Evolutionary conservation across 1,140 invertebrate species (phyloP).

Genomic region (Drosophila novamexicana): DNA sequence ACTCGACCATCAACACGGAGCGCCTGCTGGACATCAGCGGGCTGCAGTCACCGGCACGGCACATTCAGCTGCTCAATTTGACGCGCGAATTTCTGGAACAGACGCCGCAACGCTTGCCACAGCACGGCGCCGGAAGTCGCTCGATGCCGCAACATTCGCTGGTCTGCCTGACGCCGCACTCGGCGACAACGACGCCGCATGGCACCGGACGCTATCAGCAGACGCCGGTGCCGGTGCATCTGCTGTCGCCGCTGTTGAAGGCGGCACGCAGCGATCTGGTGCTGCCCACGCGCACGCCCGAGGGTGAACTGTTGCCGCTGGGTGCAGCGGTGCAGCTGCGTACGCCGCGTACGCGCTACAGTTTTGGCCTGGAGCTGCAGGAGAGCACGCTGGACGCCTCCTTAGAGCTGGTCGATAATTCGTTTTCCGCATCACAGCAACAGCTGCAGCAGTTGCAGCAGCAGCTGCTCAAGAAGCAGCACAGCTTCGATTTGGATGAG

Average conservation of each 20-base stretch:
- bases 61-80: constrained; percentile 69
- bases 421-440: constrained; percentile 65
- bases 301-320: constrained; percentile 44
- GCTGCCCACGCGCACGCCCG: constrained; percentile 73
- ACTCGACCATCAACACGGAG: constrained; percentile 77
- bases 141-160: constrained; percentile 60
- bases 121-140: constrained; percentile 33
- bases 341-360: constrained; percentile 60
- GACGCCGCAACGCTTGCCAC: constrained; percentile 13
- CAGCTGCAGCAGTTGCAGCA: constrained; percentile 61
- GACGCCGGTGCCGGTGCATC: constrained; percentile 64
- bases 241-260: constrained; percentile 69
- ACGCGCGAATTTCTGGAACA: constrained; percentile 63
- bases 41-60: constrained; percentile 51
- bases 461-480: constrained; percentile 88
- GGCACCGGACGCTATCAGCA: constrained; percentile 39
- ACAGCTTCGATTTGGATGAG: constrained; percentile 91
- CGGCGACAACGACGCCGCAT: constrained; percentile 58
- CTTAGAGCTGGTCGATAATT: constrained; percentile 79
- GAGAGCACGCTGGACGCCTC: constrained; percentile 77
- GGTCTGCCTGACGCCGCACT: constrained; percentile 64
- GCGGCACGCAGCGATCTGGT: constrained; percentile 74
- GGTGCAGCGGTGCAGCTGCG: constrained; percentile 24
- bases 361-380: constrained; percentile 76
- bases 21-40: constrained; percentile 64